Evolutionary conservation across 2,113 vertebrate species (phyloP).

Genomic region (Hippolais icterina): DNA sequence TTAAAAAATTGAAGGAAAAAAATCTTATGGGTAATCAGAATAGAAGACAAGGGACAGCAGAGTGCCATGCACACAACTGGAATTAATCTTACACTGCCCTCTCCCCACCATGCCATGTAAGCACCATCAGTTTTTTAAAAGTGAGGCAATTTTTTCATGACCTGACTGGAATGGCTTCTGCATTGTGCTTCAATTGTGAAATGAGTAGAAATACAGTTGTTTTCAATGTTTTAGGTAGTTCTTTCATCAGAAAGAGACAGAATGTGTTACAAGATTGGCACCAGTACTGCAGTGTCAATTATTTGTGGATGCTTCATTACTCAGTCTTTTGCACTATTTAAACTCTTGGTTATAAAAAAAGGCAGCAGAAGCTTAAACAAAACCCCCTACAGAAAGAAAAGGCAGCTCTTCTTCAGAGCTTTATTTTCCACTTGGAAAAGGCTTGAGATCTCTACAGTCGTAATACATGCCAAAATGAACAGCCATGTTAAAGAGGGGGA

Average conservation of each 20-base stretch:
- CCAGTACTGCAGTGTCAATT: not conserved
- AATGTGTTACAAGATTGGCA: not conserved
- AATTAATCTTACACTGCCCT: fast-evolving
- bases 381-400: not conserved
- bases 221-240: not conserved
- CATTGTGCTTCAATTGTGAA: not conserved
- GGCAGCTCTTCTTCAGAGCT: not conserved
- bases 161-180: not conserved
- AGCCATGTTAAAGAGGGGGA: not conserved
- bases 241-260: not conserved
- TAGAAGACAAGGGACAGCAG: not conserved
- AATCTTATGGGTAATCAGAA: fast-evolving
- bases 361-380: not conserved
- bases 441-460: not conserved
- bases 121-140: fast-evolving
- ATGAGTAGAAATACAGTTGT: not conserved
- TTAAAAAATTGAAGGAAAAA: not conserved
- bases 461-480: not conserved
- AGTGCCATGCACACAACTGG: fast-evolving
- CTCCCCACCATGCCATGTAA: fast-evolving
- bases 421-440: not conserved
- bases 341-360: not conserved
- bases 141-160: not conserved
- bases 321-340: not conserved
- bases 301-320: not conserved